phyloP scores from a whole-genome alignment of 2,888 invertebrate species.

The Drosophila ezoana region DNA sequence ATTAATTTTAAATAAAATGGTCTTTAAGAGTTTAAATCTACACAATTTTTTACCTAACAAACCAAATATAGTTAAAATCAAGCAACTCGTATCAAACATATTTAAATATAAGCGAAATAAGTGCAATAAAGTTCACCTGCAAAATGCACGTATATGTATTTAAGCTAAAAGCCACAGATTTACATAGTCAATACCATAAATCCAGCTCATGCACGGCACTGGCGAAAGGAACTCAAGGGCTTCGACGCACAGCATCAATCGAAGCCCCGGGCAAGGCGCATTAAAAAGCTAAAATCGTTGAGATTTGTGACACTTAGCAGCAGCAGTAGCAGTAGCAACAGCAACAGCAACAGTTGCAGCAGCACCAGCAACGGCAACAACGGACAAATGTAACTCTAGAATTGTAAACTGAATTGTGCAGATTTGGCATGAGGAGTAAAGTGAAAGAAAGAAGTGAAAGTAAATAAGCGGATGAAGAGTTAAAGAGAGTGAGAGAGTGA shows the following conservation, averaged over 20 bases:
- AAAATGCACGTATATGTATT: constrained; percentile 8
- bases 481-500: background rate
- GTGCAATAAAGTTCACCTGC: background rate
- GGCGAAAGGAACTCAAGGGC: constrained; percentile 29
- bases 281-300: constrained; percentile 74
- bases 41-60: too few species aligned
- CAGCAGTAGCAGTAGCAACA: constrained; percentile 18
- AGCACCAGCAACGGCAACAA: constrained; percentile 16
- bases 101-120: too few species aligned
- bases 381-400: constrained; percentile 39
- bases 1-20: too few species aligned
- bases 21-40: too few species aligned
- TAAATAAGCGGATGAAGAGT: constrained; percentile 55
- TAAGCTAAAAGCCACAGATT: constrained; percentile 33
- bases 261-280: constrained; percentile 58
- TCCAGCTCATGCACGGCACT: constrained; percentile 12
- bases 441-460: constrained; percentile 70
- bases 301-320: constrained; percentile 75
- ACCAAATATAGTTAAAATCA: too few species aligned
- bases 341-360: constrained; percentile 18
- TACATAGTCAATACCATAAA: constrained; percentile 40
- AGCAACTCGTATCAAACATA: background rate
- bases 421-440: constrained; percentile 61
- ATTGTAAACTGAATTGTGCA: constrained; percentile 59
- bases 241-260: constrained; percentile 56